Conservation (phyloP, 2,888 invertebrate species). For the Smittia sp. region DNA sequence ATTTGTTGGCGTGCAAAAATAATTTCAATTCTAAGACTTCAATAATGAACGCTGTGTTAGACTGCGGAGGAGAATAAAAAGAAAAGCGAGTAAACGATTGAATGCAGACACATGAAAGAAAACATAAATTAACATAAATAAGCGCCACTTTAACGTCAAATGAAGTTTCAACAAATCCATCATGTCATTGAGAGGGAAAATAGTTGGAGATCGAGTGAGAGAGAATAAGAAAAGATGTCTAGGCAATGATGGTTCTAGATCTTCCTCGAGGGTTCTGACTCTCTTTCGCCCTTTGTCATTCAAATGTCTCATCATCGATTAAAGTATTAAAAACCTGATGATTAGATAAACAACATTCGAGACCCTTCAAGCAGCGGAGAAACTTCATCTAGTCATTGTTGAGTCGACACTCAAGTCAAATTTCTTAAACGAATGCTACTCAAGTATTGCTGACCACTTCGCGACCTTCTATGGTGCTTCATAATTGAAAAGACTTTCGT, state of each 20-base stretch:
- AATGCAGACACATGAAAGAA: slow-evolving; percentile 30
- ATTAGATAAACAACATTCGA: neutral
- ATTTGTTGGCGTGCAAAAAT: no score
- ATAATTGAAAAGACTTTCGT: neutral
- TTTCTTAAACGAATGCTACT: neutral
- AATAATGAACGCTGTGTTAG: slow-evolving; percentile 3
- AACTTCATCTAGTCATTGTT: neutral
- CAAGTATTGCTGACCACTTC: neutral
- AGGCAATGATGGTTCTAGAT: neutral
- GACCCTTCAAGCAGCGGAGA: neutral
- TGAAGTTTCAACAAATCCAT: slow-evolving; percentile 35
- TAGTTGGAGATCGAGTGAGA: neutral
- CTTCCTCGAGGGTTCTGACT: neutral
- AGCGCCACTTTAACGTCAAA: slow-evolving; percentile 38
- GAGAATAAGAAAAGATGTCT: neutral
- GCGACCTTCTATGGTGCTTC: neutral
- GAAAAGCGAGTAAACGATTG: slow-evolving; percentile 21
- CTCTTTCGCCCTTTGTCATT: neutral
- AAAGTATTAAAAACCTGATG: neutral
- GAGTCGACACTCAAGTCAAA: neutral
- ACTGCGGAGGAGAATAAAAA: neutral
- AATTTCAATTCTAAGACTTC: no score
- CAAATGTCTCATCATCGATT: slow-evolving; percentile 11
- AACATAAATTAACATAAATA: slow-evolving; percentile 39
- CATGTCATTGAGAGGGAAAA: slow-evolving; percentile 31